Conservation (phyloP, 2,797 vertebrate genomes). For the Clamator glandarius region DNA sequence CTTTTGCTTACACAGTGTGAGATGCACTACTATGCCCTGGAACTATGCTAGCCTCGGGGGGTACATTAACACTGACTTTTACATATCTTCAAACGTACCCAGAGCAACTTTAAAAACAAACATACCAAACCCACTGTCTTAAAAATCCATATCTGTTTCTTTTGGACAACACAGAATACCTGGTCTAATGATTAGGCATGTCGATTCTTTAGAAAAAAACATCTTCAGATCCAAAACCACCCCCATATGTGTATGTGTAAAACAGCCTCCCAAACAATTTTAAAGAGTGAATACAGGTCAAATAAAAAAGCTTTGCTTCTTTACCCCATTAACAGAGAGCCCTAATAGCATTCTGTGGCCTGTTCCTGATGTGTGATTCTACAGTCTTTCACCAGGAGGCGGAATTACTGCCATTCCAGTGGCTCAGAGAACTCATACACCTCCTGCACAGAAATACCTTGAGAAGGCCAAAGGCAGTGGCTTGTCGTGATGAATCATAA, state of each 20-base stretch:
- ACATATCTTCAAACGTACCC: neutral
- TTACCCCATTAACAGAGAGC: neutral
- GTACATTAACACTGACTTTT: neutral
- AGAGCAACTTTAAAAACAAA: neutral
- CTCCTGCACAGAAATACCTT: conserved; percentile 79
- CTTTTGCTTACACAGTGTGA: neutral
- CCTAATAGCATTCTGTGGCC: neutral
- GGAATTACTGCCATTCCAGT: neutral
- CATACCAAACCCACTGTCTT: neutral
- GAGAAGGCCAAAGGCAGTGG: conserved; percentile 94
- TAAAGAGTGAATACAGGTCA: neutral
- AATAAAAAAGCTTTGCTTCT: neutral
- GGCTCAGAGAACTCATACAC: neutral
- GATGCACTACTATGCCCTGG: neutral
- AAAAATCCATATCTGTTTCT: neutral
- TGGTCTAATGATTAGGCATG: neutral
- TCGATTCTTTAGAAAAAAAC: neutral
- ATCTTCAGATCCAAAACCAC: neutral
- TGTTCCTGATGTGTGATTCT: neutral
- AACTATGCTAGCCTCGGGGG: neutral
- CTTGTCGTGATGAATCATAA: conserved; percentile 92
- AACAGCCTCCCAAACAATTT: neutral
- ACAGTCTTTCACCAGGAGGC: neutral
- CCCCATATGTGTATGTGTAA: neutral
- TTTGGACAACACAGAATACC: neutral